Percentiles rank a stretch among this genome's conserved stretches.
These are phyloP conservation scores for Penelope pileata DNA, from an alignment of 2,113 vertebrate species.

Conservation along the genomic window DNA sequence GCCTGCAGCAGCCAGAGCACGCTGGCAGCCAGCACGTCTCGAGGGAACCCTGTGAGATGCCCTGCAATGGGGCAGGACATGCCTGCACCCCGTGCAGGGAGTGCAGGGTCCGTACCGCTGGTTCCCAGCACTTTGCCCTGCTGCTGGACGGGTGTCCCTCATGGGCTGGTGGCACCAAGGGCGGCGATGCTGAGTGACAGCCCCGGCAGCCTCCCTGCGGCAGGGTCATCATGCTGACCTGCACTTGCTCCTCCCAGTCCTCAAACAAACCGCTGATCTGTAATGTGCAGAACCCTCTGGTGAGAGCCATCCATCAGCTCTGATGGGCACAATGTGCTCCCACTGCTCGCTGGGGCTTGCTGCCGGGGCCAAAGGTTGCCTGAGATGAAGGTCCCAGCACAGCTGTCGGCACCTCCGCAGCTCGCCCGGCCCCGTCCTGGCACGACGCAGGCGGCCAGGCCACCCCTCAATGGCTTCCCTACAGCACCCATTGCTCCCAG, in stretches of 20 bases:
- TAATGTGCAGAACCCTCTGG: neutral
- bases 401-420: neutral
- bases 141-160: neutral
- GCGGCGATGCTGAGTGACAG: neutral
- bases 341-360: neutral
- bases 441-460: neutral
- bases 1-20: neutral
- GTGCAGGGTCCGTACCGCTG: too few relatives aligned
- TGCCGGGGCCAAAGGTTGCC: neutral
- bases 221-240: neutral
- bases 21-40: neutral
- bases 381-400: neutral
- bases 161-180: neutral
- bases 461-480: neutral
- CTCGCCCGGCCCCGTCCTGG: neutral
- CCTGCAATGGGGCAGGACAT: neutral
- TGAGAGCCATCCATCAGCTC: neutral
- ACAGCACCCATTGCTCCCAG: neutral
- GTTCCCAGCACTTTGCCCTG: neutral
- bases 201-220: rapidly evolving
- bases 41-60: neutral
- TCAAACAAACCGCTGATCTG: neutral
- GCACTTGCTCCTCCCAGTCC: neutral
- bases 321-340: neutral
- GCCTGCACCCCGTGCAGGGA: rapidly evolving